A percentile compares a stretch with the other conserved stretches of the same genome.
Evolutionary conservation across 2,797 vertebrate genomes (phyloP).

Genomic region (Cossypha caffra): DNA sequence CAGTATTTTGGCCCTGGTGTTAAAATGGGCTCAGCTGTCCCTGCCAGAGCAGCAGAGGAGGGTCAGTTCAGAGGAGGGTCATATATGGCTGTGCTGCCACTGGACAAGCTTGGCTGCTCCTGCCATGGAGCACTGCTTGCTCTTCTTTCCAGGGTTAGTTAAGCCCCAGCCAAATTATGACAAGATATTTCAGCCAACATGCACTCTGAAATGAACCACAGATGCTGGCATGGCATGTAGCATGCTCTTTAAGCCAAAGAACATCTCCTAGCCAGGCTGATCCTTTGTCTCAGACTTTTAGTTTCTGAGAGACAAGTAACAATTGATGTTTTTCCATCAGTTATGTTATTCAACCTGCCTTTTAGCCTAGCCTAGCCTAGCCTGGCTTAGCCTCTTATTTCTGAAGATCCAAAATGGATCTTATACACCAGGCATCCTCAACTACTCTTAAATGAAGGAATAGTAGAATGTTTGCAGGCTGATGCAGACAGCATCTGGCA

Average conservation of each 20-base stretch:
- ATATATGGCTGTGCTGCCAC: rapidly evolving
- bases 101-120: rapidly evolving
- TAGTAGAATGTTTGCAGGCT: background rate
- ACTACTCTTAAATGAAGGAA: background rate
- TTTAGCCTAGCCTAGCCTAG: background rate
- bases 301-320: background rate
- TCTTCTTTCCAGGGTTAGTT: background rate
- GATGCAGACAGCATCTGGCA: constrained; percentile 16
- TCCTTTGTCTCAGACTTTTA: background rate
- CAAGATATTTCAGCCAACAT: background rate
- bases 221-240: background rate
- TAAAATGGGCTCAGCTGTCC: background rate
- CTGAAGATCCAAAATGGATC: background rate
- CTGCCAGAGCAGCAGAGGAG: background rate
- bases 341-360: background rate
- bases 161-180: background rate
- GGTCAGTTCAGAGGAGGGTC: background rate
- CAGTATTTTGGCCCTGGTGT: background rate
- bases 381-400: background rate
- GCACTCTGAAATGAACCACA: background rate
- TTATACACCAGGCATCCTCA: background rate
- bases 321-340: background rate
- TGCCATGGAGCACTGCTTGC: background rate
- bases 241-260: background rate
- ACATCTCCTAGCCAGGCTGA: background rate